Conservation (phyloP, 2,888 invertebrate genomes). For the Phoronis australis region DNA sequence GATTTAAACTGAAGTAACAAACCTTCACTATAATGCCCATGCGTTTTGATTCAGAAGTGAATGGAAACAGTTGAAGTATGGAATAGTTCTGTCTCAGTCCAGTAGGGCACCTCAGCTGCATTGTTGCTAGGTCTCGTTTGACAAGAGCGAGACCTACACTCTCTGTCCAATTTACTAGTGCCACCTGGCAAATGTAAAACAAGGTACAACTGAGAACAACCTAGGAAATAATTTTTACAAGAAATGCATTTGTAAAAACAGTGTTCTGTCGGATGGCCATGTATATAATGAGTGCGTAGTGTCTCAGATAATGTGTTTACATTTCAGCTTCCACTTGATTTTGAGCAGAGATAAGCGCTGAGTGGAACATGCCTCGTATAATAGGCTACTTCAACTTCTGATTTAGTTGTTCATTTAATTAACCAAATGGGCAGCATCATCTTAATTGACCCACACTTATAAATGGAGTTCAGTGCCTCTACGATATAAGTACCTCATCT, state of each 20-base stretch:
- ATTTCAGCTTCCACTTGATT: too few species aligned
- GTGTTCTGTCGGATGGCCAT: too few species aligned
- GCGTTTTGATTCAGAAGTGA: conserved; percentile 70
- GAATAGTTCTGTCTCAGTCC: conserved; percentile 58
- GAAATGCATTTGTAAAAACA: too few species aligned
- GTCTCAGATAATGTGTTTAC: too few species aligned
- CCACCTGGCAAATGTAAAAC: conserved; percentile 56
- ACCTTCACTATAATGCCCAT: conserved; percentile 72
- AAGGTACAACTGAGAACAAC: too few species aligned
- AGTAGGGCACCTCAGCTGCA: conserved; percentile 57
- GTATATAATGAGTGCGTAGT: too few species aligned
- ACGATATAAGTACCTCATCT: conserved; percentile 62
- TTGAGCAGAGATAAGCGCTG: too few species aligned
- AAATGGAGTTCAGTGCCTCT: not conserved
- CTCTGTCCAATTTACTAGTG: conserved; percentile 70
- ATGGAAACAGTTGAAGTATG: conserved; percentile 67
- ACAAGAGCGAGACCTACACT: conserved; percentile 63
- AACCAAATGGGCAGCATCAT: not conserved
- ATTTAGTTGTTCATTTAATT: not conserved
- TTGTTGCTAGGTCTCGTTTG: conserved; percentile 58
- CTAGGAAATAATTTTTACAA: too few species aligned
- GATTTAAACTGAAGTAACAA: too few species aligned
- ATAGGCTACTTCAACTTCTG: not conserved
- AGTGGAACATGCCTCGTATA: too few species aligned
- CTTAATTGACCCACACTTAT: not conserved